phyloP scores from a whole-genome alignment of 2,113 vertebrate species.

The Anoura caudifer region DNA sequence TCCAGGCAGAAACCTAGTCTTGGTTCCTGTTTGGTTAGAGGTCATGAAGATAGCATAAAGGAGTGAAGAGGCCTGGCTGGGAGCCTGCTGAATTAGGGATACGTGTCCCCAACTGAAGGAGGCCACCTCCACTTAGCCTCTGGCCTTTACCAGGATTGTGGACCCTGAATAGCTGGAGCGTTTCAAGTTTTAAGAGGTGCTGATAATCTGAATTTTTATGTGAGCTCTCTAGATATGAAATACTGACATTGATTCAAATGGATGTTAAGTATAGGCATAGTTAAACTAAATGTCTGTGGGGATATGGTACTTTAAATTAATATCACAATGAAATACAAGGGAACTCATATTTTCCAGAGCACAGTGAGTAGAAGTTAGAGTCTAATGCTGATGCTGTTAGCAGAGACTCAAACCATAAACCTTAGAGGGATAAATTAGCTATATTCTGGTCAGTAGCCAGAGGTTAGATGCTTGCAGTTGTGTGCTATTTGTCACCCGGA shows the following conservation, averaged over 20 bases:
- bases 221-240: neutral
- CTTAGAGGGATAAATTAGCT: neutral
- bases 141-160: neutral
- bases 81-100: neutral
- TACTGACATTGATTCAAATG: neutral
- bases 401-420: neutral
- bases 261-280: neutral
- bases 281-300: neutral
- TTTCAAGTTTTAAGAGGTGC: neutral
- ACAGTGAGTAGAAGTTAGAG: neutral
- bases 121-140: neutral
- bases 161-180: neutral
- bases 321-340: neutral
- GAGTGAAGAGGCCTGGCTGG: neutral
- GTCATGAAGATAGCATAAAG: neutral
- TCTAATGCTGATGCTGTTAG: neutral
- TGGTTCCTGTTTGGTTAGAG: neutral
- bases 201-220: neutral
- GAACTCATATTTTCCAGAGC: neutral
- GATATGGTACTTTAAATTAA: constrained; percentile 30
- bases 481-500: neutral
- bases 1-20: neutral
- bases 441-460: neutral
- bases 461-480: neutral
- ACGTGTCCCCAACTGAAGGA: neutral